Evolutionary conservation across 2,113 vertebrate species (phyloP), one percentile per base, ranked within the genome.

Genomic region (Engraulis encrasicolus): DNA sequence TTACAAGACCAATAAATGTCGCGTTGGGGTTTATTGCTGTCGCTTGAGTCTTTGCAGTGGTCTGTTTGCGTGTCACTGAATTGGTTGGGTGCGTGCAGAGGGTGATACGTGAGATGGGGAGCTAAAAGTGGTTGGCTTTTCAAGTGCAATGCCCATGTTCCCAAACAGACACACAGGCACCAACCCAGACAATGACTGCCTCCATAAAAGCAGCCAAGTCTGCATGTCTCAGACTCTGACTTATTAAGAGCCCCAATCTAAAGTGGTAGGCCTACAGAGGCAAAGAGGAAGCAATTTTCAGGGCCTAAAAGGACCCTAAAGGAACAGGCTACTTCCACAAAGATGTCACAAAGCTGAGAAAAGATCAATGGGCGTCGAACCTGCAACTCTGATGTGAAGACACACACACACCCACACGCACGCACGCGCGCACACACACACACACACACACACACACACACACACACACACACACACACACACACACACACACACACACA

Each of bases 11-110:
- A 74, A 45, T 58, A 49, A 34, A 45, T 34, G 36, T 74, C 66
- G 66, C 66, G 11, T 74, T 74, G 27, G 66, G 27, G 66, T 36
- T 74, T 36, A 74, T 34, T 17, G 34, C 66, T 27, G 27, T 74
- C 34, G 66, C 27, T 27, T 31, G 34, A 74, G 66, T 31, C 66
- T 74, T 82, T 71, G 34, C 61, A 49, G 58, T 82, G 81, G 81
- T 74, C 20, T 82, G 11, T 82, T 58, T 82, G 58, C 38, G 40
- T 82, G 58, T 31, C 18, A 74, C 66, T 71, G 54, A 66, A 66
- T 66, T 66, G 20, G 58, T 66, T 27, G 27, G 66, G 66, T 15
- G 66, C 66, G 66, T 74, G 66, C 23, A 31, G 66, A 74, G 66
- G 12, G 66, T 74, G 66, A 31, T 23, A 34, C 27, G 11, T 31